phyloP scores from a whole-genome alignment of 2,888 invertebrate genomes.

The Hermodice carunculata region DNA sequence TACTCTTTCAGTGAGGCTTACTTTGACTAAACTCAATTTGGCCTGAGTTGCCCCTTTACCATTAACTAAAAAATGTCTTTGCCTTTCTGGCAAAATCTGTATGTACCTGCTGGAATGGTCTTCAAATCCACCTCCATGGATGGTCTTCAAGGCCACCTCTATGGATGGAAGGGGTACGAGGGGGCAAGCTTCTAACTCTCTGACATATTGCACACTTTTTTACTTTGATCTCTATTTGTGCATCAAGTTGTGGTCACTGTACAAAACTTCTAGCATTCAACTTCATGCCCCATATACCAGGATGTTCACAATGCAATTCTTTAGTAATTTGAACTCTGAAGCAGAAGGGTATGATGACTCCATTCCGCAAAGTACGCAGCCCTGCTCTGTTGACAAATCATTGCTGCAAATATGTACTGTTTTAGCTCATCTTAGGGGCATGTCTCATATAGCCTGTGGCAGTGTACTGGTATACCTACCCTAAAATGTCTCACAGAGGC shows the following conservation, averaged over 20 bases:
- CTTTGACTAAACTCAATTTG: conserved; percentile 1
- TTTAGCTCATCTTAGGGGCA: not conserved
- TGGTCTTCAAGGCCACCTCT: no score
- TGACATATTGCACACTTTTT: not conserved
- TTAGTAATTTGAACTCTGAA: not conserved
- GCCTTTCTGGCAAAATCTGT: no score
- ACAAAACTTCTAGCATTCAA: not conserved
- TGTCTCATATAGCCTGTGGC: not conserved
- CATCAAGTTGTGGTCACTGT: not conserved
- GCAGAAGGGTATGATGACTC: not conserved
- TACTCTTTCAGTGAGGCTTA: not conserved
- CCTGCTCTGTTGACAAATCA: not conserved
- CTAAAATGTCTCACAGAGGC: conserved; percentile 64
- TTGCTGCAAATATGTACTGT: not conserved
- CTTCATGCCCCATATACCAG: not conserved
- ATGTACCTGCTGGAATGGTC: no score
- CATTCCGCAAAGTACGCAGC: not conserved
- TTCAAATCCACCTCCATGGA: no score
- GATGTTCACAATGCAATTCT: not conserved
- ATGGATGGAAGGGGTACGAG: no score
- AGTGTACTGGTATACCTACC: not conserved
- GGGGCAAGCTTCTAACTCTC: not conserved
- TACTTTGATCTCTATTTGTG: not conserved
- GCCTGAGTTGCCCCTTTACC: not conserved
- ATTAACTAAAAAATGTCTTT: no score